Percentiles rank a stretch among this genome's conserved stretches.
These are phyloP conservation scores for Theonella swinhoei DNA, from an alignment of 37 sponge, comb jelly and placozoan genomes.

Conservation along the genomic window DNA sequence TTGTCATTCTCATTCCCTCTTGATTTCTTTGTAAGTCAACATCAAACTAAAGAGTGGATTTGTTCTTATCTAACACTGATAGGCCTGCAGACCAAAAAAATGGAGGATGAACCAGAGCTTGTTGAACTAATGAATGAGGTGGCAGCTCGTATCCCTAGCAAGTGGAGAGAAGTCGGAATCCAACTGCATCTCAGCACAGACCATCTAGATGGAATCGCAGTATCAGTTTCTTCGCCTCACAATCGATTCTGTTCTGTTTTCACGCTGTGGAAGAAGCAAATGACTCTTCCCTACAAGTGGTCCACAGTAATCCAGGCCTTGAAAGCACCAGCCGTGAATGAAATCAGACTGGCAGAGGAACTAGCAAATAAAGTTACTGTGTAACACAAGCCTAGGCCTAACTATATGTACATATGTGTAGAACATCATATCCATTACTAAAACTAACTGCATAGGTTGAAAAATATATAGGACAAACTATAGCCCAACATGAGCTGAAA, in stretches of 20 bases:
- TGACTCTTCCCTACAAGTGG: conserved; percentile 11
- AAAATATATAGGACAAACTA: too few relatives aligned
- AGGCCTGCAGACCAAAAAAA: too few relatives aligned
- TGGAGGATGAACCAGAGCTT: neutral
- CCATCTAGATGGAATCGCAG: neutral
- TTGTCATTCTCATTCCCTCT: too few relatives aligned
- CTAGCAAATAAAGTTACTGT: too few relatives aligned
- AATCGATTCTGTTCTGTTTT: conserved; percentile 14
- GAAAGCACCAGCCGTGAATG: conserved; percentile 6
- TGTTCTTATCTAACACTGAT: too few relatives aligned
- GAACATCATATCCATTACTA: too few relatives aligned
- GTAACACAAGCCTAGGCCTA: too few relatives aligned
- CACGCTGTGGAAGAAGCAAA: conserved; percentile 1
- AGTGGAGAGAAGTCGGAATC: conserved; percentile 15
- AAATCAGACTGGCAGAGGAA: conserved; percentile 10
- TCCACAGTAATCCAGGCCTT: conserved; percentile 4
- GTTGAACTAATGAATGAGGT: conserved; percentile 26
- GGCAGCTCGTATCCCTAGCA: conserved; percentile 10
- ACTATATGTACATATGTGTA: too few relatives aligned
- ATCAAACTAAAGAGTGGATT: too few relatives aligned
- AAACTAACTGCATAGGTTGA: too few relatives aligned
- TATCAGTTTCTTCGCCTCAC: neutral
- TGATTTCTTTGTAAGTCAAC: too few relatives aligned
- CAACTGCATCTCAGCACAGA: neutral
- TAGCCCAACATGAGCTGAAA: too few relatives aligned